Conservation (phyloP, 2,888 invertebrate genomes). For the Pycnomerus fuliginosus region DNA sequence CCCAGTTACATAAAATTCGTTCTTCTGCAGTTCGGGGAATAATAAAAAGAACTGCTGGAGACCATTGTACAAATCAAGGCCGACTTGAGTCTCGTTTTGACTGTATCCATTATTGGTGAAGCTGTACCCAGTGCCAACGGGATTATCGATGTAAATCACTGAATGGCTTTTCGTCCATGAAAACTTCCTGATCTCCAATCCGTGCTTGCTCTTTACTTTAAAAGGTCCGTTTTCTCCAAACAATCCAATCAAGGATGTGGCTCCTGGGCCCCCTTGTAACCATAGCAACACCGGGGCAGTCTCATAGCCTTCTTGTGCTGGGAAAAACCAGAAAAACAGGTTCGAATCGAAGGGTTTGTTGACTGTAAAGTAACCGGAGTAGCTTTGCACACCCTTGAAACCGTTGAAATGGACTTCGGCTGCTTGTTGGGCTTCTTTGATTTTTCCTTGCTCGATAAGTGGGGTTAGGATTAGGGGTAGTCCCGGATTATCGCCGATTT, state of each 20-base stretch:
- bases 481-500: constrained; percentile 46
- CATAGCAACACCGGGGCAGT: constrained; percentile 75
- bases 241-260: constrained; percentile 75
- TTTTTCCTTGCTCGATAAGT: constrained; percentile 68
- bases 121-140: constrained; percentile 90
- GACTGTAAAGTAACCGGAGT: constrained; percentile 83
- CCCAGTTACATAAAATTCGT: constrained; percentile 84
- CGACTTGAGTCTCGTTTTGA: constrained; percentile 76
- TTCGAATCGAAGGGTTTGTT: constrained; percentile 75
- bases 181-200: constrained; percentile 62
- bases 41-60: constrained; percentile 80
- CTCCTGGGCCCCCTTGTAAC: constrained; percentile 86
- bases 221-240: constrained; percentile 80
- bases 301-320: constrained; percentile 60
- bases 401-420: constrained; percentile 60
- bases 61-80: constrained; percentile 73
- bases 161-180: constrained; percentile 80
- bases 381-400: constrained; percentile 63
- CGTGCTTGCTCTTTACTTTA: constrained; percentile 52
- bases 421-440: constrained; percentile 61
- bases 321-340: constrained; percentile 92
- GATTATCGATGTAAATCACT: constrained; percentile 88
- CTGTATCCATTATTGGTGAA: constrained; percentile 83
- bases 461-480: constrained; percentile 76
- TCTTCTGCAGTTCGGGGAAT: constrained; percentile 72